A percentile compares a stretch with the other conserved stretches of the same genome.
These are phyloP conservation scores for Charaxes varanes DNA, from an alignment of 1,140 invertebrate genomes.

Conservation along the genomic window DNA sequence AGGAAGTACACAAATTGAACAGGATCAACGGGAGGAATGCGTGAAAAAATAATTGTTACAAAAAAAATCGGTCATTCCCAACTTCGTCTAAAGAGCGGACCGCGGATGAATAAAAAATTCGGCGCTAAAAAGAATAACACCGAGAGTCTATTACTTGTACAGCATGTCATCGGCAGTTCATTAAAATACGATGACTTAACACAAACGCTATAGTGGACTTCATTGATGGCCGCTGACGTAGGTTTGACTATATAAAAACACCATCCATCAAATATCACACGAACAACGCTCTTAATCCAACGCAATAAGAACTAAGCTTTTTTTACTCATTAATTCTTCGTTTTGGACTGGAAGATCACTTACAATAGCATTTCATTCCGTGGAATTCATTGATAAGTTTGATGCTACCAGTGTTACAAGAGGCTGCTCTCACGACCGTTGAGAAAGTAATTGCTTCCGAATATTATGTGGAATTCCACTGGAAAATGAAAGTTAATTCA, in stretches of 20 bases:
- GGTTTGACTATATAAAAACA: conserved; percentile 59
- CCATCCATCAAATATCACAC: conserved; percentile 22
- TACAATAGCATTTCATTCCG: conserved; percentile 69
- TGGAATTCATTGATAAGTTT: conserved; percentile 71
- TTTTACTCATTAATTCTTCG: conserved; percentile 41
- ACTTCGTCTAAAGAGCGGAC: conserved; percentile 41
- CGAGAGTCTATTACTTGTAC: conserved; percentile 67
- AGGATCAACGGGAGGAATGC: conserved; percentile 36
- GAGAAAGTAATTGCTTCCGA: conserved; percentile 48
- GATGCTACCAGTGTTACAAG: conserved; percentile 71
- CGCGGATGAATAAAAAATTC: conserved; percentile 53
- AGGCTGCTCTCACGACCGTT: conserved; percentile 56
- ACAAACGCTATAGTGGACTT: conserved; percentile 69
- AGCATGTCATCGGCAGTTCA: conserved; percentile 71
- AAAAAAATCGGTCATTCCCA: conserved; percentile 30
- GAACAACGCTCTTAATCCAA: conserved; percentile 28
- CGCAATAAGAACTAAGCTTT: conserved; percentile 25
- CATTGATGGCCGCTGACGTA: conserved; percentile 71
- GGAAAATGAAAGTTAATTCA: conserved; percentile 29
- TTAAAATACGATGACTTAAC: conserved; percentile 73
- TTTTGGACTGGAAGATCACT: conserved; percentile 59
- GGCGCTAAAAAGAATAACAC: conserved; percentile 68
- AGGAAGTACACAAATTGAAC: conserved; percentile 7
- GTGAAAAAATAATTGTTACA: conserved; percentile 34
- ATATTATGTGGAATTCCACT: conserved; percentile 31